A percentile compares a stretch with the other conserved stretches of the same genome.
Evolutionary conservation across 2,888 invertebrate species (phyloP).

Genomic region (Odontocolon sp.): DNA sequence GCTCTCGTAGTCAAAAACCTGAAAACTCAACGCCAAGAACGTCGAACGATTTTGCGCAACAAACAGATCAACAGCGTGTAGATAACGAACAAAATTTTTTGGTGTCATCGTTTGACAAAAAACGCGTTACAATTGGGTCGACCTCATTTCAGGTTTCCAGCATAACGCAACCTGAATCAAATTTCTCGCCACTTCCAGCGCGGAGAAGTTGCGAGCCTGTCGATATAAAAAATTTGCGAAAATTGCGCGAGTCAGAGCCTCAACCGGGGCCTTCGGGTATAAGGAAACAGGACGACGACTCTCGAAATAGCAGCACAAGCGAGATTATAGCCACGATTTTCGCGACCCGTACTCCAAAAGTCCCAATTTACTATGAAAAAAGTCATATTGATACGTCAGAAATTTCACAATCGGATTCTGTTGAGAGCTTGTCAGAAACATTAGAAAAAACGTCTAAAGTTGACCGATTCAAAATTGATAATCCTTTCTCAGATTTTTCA

Average conservation of each 20-base stretch:
- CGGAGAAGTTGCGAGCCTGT: conserved; percentile 50
- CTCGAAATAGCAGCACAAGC: neutral
- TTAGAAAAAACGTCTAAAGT: neutral
- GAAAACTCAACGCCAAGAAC: neutral
- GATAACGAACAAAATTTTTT: neutral
- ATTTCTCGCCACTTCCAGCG: conserved; percentile 35
- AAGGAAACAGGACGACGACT: neutral
- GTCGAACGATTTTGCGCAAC: neutral
- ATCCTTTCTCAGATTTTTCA: conserved; percentile 62
- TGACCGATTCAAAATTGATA: conserved; percentile 56
- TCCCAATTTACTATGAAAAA: neutral
- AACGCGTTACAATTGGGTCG: neutral
- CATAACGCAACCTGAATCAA: neutral
- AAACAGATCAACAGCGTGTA: neutral
- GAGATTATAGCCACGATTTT: neutral
- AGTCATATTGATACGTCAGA: neutral
- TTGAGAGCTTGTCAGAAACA: neutral
- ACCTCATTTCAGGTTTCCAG: neutral
- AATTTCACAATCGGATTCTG: neutral
- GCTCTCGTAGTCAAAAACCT: neutral
- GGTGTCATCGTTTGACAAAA: neutral
- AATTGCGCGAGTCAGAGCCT: conserved; percentile 34
- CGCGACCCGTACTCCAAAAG: neutral
- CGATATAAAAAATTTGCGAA: conserved; percentile 38
- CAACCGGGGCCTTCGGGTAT: conserved; percentile 11